Evolutionary conservation across 1,140 invertebrate genomes (phyloP).

Genomic region (Ditylenchus dipsaci): DNA sequence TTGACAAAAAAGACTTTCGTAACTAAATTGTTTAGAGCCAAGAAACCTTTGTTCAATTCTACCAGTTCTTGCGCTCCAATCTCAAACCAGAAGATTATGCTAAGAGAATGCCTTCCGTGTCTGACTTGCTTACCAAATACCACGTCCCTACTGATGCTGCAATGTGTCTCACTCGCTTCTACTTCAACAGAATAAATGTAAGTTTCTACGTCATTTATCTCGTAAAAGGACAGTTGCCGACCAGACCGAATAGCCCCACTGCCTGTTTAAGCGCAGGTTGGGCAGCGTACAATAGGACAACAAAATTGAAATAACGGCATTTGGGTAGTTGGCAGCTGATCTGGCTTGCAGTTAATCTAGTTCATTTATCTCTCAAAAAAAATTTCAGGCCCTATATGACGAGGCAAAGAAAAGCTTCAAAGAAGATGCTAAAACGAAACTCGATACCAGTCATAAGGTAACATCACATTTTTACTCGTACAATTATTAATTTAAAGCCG

Average conservation of each 20-base stretch:
- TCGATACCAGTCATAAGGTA: slow-evolving; percentile 35
- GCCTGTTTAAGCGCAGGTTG: no score
- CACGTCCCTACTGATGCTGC: slow-evolving; percentile 90
- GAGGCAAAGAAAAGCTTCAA: slow-evolving; percentile 38
- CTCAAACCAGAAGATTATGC: slow-evolving; percentile 90
- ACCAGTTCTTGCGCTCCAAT: slow-evolving; percentile 84
- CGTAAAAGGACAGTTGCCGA: no score
- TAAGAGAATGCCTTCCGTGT: slow-evolving; percentile 78
- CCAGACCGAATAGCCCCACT: no score
- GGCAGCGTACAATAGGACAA: no score
- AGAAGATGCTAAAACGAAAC: slow-evolving; percentile 29
- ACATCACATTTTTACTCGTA: no score
- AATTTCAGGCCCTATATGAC: slow-evolving; percentile 14
- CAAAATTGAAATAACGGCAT: no score
- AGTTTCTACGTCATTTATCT: neutral
- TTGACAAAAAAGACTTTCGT: slow-evolving; percentile 12
- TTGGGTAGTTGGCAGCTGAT: no score
- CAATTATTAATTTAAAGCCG: slow-evolving; percentile 1
- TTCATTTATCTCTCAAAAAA: no score
- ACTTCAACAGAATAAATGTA: slow-evolving; percentile 31
- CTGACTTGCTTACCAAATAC: slow-evolving; percentile 82
- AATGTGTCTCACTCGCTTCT: slow-evolving; percentile 65
- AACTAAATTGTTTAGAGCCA: slow-evolving; percentile 72
- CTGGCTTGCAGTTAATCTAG: slow-evolving; percentile 11
- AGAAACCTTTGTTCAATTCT: slow-evolving; percentile 94